Evolutionary conservation across 35 echinoderm and acorn worm genomes (phyloP), one percentile per base, ranked within the genome.

Genomic region (Stichopus chloronotus): DNA sequence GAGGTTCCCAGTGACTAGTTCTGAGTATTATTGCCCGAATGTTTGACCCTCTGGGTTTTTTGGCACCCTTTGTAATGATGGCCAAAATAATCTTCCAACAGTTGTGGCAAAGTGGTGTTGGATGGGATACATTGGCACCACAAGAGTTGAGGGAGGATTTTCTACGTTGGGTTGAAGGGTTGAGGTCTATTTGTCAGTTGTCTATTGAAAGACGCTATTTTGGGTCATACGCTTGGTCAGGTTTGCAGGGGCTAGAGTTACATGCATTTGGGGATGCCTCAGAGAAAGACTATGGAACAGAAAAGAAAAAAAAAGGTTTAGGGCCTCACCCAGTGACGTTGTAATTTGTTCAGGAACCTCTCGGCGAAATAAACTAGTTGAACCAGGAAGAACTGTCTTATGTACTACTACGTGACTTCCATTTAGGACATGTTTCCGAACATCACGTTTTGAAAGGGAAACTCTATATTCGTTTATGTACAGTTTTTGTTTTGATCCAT

Each of bases 251-350:
- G 55, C 5, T 54, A 25, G 19, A 78, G 25, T 23, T 91, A 8
- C 54, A 59, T 69, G 91, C 78, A 21, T 92, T 92, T 92, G 91
- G 77, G 9, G 78, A 92, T 58, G 91, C 91, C 22, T 92, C 91
- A 52, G 91, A 92, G 63, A 81, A 79, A 92, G 78, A 59, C 20
- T 83, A 84, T 92, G 91, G 91, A 9, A 16, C 91, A 82, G 77
- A n/a, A n/a, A n/a, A n/a, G n/a, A n/a, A n/a, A n/a, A n/a, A n/a
- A n/a, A n/a, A n/a, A n/a, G n/a, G n/a, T n/a, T n/a, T n/a, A n/a
- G n/a, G n/a, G n/a, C n/a, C n/a, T n/a, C n/a, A n/a, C n/a, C n/a
- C n/a, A n/a, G n/a, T n/a, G n/a, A n/a, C n/a, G n/a, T n/a, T n/a
- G n/a, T n/a, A n/a, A n/a, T n/a, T n/a, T n/a, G n/a, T n/a, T n/a